A percentile compares a stretch with the other conserved stretches of the same genome.
Evolutionary conservation across 2,888 invertebrate species (phyloP).

Genomic region (Perdita meconis): DNA sequence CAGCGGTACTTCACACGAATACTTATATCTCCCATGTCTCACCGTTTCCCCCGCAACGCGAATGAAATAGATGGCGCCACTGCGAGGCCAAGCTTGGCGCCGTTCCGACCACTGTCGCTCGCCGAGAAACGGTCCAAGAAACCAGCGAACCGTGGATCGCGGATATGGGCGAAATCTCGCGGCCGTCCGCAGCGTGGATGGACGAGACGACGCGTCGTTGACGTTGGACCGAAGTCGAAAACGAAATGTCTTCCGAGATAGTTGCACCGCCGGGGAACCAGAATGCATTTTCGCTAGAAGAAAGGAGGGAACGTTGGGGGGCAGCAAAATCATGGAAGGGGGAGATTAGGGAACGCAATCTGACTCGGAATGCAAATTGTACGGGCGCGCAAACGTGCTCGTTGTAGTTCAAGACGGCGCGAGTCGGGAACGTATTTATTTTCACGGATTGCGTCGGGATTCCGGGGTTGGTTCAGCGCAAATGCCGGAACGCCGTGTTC

Average conservation of each 20-base stretch:
- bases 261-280: conserved; percentile 68
- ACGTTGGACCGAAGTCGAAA: conserved; percentile 65
- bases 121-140: too few relatives aligned
- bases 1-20: too few relatives aligned
- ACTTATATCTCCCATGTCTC: too few relatives aligned
- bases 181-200: conserved; percentile 4
- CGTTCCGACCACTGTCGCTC: too few relatives aligned
- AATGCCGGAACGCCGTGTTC: conserved; percentile 61
- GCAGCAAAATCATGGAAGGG: background rate
- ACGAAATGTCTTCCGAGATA: conserved; percentile 81
- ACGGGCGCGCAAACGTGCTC: conserved; percentile 39
- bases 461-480: conserved; percentile 56
- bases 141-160: too few relatives aligned
- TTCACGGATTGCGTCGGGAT: conserved; percentile 63
- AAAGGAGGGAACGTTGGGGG: background rate
- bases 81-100: too few relatives aligned
- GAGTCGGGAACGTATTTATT: conserved; percentile 61
- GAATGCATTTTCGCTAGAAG: conserved; percentile 61
- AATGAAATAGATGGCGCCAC: too few relatives aligned
- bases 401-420: conserved; percentile 24
- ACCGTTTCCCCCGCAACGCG: too few relatives aligned
- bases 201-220: background rate
- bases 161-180: too few relatives aligned
- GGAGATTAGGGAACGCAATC: conserved; percentile 56
- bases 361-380: conserved; percentile 69